Evolutionary conservation across 1,140 invertebrate genomes (phyloP).

Genomic region (Oncopeltus fasciatus): DNA sequence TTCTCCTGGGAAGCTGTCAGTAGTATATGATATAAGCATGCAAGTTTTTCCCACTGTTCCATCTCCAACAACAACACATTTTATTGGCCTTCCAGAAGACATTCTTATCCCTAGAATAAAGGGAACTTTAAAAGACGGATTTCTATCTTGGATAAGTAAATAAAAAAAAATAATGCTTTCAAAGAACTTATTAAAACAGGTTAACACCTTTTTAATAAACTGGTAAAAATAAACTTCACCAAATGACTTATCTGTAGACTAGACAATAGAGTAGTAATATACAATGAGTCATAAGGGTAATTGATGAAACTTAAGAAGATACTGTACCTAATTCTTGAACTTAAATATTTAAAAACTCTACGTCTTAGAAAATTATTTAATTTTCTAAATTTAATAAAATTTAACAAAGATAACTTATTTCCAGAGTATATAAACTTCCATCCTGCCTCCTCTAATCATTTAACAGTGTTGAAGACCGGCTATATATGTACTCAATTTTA

Average conservation of each 20-base stretch:
- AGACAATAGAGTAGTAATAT: background rate
- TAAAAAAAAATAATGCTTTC: background rate
- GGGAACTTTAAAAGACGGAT: background rate
- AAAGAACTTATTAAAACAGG: no score
- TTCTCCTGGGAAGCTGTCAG: slow-evolving; percentile 96
- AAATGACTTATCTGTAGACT: background rate
- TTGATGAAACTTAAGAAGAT: background rate
- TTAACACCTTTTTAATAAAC: background rate
- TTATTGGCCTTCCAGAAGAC: slow-evolving; percentile 47
- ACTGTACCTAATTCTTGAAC: background rate
- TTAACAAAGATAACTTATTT: background rate
- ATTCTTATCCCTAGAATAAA: slow-evolving; percentile 14
- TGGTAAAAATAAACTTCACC: background rate
- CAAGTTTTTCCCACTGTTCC: slow-evolving; percentile 97
- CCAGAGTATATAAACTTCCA: background rate
- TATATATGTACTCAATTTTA: no score
- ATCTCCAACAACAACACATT: slow-evolving; percentile 90
- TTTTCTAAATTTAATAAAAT: background rate
- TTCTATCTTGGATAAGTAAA: background rate
- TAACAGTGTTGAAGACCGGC: background rate
- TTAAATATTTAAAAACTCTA: background rate
- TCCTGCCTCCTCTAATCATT: slow-evolving; percentile 1
- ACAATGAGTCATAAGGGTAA: background rate
- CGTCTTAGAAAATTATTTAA: background rate
- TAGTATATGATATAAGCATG: slow-evolving; percentile 97